phyloP scores from a whole-genome alignment of 2,888 invertebrate species.

The Matsumyia berberina region DNA sequence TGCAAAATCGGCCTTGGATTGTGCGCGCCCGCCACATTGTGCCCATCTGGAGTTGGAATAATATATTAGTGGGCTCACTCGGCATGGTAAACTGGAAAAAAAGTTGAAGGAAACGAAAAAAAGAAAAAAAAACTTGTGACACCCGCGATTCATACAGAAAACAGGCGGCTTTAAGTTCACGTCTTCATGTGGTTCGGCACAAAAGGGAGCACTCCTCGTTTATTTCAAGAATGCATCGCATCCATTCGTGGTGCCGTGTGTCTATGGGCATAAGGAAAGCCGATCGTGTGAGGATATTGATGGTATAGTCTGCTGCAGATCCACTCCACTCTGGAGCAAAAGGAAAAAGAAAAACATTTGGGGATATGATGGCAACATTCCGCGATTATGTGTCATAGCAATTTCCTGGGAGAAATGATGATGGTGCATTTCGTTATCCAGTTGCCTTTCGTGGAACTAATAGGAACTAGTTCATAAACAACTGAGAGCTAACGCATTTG shows the following conservation, averaged over 20 bases:
- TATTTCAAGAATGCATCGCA: background rate
- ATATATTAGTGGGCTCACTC: conserved; percentile 37
- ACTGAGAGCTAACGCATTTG: background rate
- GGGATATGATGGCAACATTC: conserved; percentile 31
- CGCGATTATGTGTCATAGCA: conserved; percentile 31
- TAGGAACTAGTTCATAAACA: conserved; percentile 17
- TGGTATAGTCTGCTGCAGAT: background rate
- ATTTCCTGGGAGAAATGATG: conserved; percentile 16
- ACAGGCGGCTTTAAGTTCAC: background rate
- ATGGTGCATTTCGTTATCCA: conserved; percentile 1
- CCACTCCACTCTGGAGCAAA: background rate
- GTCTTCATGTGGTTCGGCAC: conserved; percentile 5
- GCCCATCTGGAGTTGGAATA: conserved; percentile 47
- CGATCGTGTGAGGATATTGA: conserved; percentile 12
- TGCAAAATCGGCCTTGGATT: conserved; percentile 41
- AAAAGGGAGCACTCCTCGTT: conserved; percentile 2
- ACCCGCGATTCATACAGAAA: conserved; percentile 10
- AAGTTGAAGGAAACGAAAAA: conserved; percentile 4
- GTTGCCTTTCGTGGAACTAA: background rate
- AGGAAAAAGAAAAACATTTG: background rate
- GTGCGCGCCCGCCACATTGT: conserved; percentile 45
- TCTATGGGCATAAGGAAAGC: background rate
- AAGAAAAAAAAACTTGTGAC: conserved; percentile 13
- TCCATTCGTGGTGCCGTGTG: background rate
- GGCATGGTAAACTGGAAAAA: conserved; percentile 16